These are phyloP conservation scores for Eulacestoma nigropectus DNA, from an alignment of 2,113 vertebrate species.

Conservation along the genomic window DNA sequence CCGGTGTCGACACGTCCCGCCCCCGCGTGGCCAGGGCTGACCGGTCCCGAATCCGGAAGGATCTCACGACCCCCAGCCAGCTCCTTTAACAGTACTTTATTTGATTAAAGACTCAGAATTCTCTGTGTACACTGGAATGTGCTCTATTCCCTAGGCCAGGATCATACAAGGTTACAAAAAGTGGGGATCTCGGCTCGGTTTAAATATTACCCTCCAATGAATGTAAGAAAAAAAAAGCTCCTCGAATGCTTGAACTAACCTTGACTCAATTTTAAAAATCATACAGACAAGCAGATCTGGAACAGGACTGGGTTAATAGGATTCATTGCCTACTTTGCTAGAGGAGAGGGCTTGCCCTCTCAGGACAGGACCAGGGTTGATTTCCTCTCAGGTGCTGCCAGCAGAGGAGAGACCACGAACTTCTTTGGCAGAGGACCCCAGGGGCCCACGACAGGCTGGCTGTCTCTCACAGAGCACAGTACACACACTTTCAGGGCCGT, in stretches of 20 bases:
- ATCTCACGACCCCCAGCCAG: neutral
- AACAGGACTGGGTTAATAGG: constrained; percentile 17
- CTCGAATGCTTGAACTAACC: constrained; percentile 54
- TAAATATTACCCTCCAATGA: constrained; percentile 62
- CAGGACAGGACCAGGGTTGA: neutral
- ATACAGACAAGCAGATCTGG: constrained; percentile 71
- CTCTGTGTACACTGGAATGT: constrained; percentile 88
- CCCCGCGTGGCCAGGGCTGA: neutral
- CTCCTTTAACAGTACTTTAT: constrained; percentile 84
- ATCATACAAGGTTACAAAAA: constrained; percentile 83
- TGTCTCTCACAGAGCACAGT: neutral
- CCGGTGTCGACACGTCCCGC: neutral
- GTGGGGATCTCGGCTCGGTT: neutral
- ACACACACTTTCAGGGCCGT: rapidly evolving
- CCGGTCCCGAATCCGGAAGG: neutral
- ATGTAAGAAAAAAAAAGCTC: neutral
- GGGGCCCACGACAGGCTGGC: neutral
- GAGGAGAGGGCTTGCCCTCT: neutral
- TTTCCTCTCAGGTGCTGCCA: constrained; percentile 4
- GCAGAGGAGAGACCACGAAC: constrained; percentile 42
- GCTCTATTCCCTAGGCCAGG: constrained; percentile 77
- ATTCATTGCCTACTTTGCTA: constrained; percentile 27
- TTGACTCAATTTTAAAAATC: constrained; percentile 61
- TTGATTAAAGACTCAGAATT: constrained; percentile 82
- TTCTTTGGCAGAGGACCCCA: constrained; percentile 62